Evolutionary conservation across 2,113 vertebrate genomes (phyloP).

Genomic region (Lasiurus cinereus): DNA sequence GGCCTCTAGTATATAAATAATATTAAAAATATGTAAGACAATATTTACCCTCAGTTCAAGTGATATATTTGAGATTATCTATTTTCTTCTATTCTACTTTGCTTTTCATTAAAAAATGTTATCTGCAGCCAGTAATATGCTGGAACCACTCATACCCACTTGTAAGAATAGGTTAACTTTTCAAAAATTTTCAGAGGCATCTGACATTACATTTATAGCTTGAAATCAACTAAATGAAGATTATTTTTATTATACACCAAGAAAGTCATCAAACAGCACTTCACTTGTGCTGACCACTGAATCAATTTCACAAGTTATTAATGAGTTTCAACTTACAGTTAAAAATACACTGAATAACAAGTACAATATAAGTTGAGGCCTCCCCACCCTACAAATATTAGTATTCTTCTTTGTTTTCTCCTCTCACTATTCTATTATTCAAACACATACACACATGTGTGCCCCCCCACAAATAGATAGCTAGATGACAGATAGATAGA

Average conservation of each 20-base stretch:
- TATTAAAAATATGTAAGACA: not conserved
- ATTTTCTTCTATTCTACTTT: not conserved
- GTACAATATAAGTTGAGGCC: not conserved
- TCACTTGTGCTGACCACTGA: not conserved
- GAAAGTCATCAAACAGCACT: not conserved
- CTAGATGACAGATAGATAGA: too few relatives aligned
- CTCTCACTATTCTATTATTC: not conserved
- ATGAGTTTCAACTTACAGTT: not conserved
- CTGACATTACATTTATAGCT: not conserved
- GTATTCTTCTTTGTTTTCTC: constrained; percentile 16
- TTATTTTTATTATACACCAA: not conserved
- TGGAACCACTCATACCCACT: not conserved
- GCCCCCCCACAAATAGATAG: too few relatives aligned
- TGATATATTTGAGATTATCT: not conserved
- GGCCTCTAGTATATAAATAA: not conserved
- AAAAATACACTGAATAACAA: not conserved
- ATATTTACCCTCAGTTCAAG: not conserved
- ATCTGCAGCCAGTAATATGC: not conserved
- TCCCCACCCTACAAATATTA: not conserved
- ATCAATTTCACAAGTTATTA: not conserved
- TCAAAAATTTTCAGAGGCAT: not conserved
- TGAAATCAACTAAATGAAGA: not conserved
- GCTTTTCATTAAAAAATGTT: not conserved
- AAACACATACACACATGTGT: not conserved
- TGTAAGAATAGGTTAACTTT: not conserved